Evolutionary conservation across 2,797 vertebrate species (phyloP).

Genomic region (Halcyon badia): DNA sequence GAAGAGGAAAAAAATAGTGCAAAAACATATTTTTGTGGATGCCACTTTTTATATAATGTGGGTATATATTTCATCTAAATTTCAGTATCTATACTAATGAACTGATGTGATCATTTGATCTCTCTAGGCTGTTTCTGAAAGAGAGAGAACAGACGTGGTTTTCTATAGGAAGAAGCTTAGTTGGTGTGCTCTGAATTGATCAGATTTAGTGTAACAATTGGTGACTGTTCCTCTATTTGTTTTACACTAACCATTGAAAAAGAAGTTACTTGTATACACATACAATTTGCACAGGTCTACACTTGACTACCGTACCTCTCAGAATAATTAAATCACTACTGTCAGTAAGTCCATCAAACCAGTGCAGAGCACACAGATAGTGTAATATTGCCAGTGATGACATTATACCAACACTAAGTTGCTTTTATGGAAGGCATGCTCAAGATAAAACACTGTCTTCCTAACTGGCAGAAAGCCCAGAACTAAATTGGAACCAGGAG

Average conservation of each 20-base stretch:
- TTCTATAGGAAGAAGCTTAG: background rate
- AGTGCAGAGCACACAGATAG: background rate
- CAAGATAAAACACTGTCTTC: background rate
- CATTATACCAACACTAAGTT: background rate
- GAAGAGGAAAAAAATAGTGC: background rate
- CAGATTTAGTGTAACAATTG: background rate
- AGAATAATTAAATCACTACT: background rate
- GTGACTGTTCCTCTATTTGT: background rate
- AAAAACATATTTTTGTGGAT: background rate
- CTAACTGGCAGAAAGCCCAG: background rate
- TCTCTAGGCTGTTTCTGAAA: background rate
- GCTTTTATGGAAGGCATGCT: background rate
- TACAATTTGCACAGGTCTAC: background rate
- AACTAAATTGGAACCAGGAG: background rate
- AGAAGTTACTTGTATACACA: background rate
- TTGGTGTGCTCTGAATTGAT: fast-evolving
- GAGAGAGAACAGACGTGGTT: background rate
- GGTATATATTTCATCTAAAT: background rate
- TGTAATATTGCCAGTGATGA: background rate
- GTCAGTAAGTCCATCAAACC: background rate
- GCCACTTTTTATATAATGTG: background rate
- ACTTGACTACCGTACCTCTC: background rate
- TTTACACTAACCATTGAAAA: background rate
- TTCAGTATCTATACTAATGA: background rate
- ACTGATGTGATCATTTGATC: background rate